phyloP scores from a whole-genome alignment of 2,888 invertebrate species.

The Tholera decimalis region DNA sequence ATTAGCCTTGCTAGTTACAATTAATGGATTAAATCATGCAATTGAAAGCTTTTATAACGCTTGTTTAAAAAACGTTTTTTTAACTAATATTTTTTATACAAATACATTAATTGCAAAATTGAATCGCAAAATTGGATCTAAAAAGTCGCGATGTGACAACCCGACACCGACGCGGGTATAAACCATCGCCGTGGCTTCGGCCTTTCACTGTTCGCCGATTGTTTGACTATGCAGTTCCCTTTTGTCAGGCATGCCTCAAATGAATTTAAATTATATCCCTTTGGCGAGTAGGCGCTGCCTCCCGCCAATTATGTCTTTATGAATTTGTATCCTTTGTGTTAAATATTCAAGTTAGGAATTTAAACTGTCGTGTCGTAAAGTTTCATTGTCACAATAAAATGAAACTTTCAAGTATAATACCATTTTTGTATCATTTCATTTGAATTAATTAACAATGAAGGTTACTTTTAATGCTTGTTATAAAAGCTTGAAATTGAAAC shows the following conservation, averaged over 20 bases:
- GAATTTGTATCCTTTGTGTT: constrained; percentile 51
- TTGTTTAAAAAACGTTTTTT: too few species aligned
- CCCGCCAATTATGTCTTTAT: constrained; percentile 50
- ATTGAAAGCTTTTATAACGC: too few species aligned
- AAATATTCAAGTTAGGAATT: constrained; percentile 47
- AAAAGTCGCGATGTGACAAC: background rate
- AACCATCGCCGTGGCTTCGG: background rate
- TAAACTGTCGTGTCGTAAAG: constrained; percentile 20
- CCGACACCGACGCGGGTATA: constrained; percentile 3
- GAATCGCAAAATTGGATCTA: background rate
- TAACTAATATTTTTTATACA: too few species aligned
- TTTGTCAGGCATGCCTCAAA: constrained; percentile 48
- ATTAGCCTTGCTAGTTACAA: too few species aligned
- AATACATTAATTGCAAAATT: background rate
- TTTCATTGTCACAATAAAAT: constrained; percentile 46
- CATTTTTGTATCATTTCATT: background rate
- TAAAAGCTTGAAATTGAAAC: background rate
- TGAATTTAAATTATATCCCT: constrained; percentile 63
- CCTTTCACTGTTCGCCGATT: constrained; percentile 21
- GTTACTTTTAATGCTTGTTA: background rate
- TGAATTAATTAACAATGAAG: background rate
- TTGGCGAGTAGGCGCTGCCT: constrained; percentile 35
- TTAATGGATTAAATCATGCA: too few species aligned
- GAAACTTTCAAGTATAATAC: constrained; percentile 22
- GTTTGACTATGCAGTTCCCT: constrained; percentile 54